Conservation (phyloP, 2,797 vertebrate genomes). For the Rhincodon typus region DNA sequence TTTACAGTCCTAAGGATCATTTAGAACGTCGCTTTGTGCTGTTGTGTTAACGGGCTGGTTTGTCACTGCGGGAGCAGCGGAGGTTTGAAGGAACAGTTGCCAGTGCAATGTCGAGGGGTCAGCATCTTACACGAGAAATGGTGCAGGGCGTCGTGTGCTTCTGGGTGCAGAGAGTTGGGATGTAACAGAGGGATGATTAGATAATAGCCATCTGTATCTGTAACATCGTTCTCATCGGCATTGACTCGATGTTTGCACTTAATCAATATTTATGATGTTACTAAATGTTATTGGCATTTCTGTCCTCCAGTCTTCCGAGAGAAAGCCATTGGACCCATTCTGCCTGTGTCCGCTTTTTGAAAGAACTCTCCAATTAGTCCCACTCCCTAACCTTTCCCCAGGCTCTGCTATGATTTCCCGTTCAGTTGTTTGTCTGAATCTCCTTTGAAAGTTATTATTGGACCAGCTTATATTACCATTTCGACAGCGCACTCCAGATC, state of each 20-base stretch:
- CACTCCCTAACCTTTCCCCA: not conserved
- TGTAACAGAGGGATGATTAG: not conserved
- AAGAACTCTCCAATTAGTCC: not conserved
- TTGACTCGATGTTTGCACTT: not conserved
- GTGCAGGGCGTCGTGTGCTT: conserved; percentile 84
- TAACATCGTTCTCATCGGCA: not conserved
- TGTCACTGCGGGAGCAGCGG: conserved; percentile 79
- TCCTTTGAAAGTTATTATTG: not conserved
- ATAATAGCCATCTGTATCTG: not conserved
- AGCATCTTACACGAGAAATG: conserved; percentile 96
- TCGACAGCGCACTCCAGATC: not conserved
- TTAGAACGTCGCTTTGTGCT: not conserved
- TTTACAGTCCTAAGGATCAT: conserved; percentile 32
- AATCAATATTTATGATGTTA: not conserved
- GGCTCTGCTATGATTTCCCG: too few relatives aligned
- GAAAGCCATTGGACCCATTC: not conserved
- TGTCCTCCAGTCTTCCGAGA: too few relatives aligned
- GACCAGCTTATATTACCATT: not conserved
- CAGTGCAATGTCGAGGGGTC: conserved; percentile 82
- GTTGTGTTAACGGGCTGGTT: not conserved
- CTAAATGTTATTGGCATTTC: too few relatives aligned
- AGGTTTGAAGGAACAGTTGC: conserved; percentile 87
- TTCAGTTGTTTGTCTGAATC: not conserved
- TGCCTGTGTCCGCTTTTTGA: not conserved
- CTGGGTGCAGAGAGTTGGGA: conserved; percentile 56